Evolutionary conservation across 2,888 invertebrate species (phyloP), one percentile per base, ranked within the genome.

Genomic region (Lordiphosa fenestrarum): DNA sequence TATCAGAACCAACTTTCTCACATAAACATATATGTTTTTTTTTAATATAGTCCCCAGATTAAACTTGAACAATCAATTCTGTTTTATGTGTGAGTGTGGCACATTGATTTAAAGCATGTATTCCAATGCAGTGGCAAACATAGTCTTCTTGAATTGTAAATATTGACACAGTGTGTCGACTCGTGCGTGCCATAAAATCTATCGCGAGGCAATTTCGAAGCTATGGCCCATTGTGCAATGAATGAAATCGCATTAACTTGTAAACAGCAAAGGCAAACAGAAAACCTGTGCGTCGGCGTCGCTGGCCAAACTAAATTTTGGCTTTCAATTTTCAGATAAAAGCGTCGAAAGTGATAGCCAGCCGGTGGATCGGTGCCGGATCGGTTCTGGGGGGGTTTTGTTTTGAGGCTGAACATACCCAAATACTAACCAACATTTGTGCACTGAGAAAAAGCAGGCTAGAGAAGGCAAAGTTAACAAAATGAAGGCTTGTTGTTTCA

Each of bases 281-380:
- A 39, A 9, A 10, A 30, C 30, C 30, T 30, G 30, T 30, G 30
- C 30, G 30, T 30, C 30, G 30, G 23, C 30, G 6, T 6, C 6
- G 25, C 23, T 55, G 42, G 40, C 39, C 41, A 62, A 73, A 73
- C 64, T 68, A 71, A 73, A 74, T 64, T 70, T 30, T 48, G 40
- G 66, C 54, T 56, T 58, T 58, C 51, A 41, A 54, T 58, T 74
- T 71, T 76, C 70, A 67, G 66, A 76, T 76, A 83, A 76, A 76
- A 72, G 67, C 65, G 63, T 69, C 76, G 44, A 74, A 55, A 57
- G 61, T 61, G 52, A 62, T 63, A 58, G 60, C 36, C 47, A 41
- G 53, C 62, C 40, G 46, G 46, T 53, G 40, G 40, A 30, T n/a
- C n/a, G n/a, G 47, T 42, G 40, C 10, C 15, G 44, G 30, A 6